A percentile compares a stretch with the other conserved stretches of the same genome.
Evolutionary conservation across 2,888 invertebrate species (phyloP).

Genomic region (Metallyticus violacea): DNA sequence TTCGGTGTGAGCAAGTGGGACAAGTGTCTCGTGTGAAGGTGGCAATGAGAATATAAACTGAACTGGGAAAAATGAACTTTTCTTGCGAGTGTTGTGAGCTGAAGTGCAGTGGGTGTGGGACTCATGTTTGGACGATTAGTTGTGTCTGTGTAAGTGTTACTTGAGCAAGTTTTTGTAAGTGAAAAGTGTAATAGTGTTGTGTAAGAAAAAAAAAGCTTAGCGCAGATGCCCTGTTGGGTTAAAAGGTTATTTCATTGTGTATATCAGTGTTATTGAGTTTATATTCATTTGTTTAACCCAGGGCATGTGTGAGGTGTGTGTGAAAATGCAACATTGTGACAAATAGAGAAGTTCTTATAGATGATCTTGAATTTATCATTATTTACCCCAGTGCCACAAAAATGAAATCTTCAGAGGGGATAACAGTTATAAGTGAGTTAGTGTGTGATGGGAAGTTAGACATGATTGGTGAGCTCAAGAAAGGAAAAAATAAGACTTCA

Average conservation of each 20-base stretch:
- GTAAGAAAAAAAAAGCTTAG: conserved; percentile 18
- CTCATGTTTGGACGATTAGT: conserved; percentile 7
- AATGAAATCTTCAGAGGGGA: not conserved
- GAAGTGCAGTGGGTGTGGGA: conserved; percentile 27
- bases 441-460: conserved; percentile 15
- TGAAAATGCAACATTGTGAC: conserved; percentile 30
- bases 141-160: conserved; percentile 28
- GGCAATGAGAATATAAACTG: not conserved
- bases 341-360: conserved; percentile 35
- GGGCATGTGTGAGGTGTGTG: conserved; percentile 29
- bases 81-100: conserved; percentile 21
- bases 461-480: not conserved
- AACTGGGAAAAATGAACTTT: conserved; percentile 1
- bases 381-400: conserved; percentile 23
- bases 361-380: conserved; percentile 19
- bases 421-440: not conserved
- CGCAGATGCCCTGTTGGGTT: conserved; percentile 21
- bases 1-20: not conserved
- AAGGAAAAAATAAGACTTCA: not conserved
- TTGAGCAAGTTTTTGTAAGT: conserved; percentile 29
- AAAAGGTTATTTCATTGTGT: conserved; percentile 23
- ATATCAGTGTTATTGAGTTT: conserved; percentile 8
- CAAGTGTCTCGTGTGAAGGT: not conserved
- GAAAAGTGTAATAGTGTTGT: conserved; percentile 32
- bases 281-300: conserved; percentile 27